Percentiles rank a stretch among this genome's conserved stretches.
Evolutionary conservation across 64 coral and sea anemone genomes (phyloP).

Genomic region (Exaiptasia diaphana): DNA sequence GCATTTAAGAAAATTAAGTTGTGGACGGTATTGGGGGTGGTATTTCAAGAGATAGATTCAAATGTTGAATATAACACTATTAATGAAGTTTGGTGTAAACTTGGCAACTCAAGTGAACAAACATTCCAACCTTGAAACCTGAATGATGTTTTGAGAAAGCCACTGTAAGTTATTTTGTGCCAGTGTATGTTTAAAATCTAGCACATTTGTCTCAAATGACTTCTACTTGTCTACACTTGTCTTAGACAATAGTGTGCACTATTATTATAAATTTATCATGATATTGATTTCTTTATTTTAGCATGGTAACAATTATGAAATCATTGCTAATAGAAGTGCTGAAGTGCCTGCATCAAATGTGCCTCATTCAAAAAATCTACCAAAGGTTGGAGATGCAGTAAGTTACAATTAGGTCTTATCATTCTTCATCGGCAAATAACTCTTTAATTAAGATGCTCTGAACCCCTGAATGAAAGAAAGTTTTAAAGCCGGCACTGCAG

Average conservation of each 20-base stretch:
- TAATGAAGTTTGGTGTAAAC: too few relatives aligned
- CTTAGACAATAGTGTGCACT: background rate
- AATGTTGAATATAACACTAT: too few relatives aligned
- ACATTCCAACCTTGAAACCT: too few relatives aligned
- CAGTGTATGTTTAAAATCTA: too few relatives aligned
- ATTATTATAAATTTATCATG: background rate
- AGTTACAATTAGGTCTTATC: background rate
- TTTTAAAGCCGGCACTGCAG: background rate
- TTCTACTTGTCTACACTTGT: background rate
- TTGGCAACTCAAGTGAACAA: too few relatives aligned
- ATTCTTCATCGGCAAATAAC: background rate
- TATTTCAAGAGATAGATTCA: too few relatives aligned
- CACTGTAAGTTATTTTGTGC: too few relatives aligned
- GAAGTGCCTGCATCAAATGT: background rate
- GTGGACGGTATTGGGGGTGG: too few relatives aligned
- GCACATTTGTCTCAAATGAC: background rate
- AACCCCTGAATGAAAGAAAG: background rate
- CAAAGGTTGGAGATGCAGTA: slow-evolving; percentile 67
- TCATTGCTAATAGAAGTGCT: background rate
- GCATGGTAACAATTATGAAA: background rate
- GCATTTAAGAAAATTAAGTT: too few relatives aligned
- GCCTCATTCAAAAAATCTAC: slow-evolving; percentile 5
- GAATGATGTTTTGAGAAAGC: too few relatives aligned
- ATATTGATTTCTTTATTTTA: background rate
- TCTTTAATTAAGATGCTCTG: background rate